Evolutionary conservation across 1,140 invertebrate genomes (phyloP).

Genomic region (Alviniconcha marisindica): DNA sequence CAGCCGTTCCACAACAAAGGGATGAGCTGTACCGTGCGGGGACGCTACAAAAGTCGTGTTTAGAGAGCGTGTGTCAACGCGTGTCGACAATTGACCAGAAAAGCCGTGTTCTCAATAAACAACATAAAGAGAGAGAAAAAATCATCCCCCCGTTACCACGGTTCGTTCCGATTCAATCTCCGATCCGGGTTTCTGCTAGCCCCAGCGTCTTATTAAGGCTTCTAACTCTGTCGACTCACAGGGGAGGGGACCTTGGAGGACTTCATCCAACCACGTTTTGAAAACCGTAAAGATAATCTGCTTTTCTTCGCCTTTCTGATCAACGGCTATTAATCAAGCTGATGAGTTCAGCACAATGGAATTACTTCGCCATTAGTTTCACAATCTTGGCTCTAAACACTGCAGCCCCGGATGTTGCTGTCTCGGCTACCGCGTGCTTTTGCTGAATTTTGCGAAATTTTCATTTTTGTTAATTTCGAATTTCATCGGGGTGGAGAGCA

Average conservation of each 20-base stretch:
- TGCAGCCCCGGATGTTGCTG: constrained; percentile 2
- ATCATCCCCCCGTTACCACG: too few relatives aligned
- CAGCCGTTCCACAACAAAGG: neutral
- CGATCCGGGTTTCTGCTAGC: neutral
- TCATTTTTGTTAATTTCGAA: constrained; percentile 16
- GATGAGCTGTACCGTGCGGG: neutral
- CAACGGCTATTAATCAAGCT: constrained; percentile 26
- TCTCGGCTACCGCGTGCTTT: neutral
- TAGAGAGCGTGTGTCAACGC: neutral
- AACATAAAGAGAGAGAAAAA: too few relatives aligned
- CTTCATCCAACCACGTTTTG: neutral
- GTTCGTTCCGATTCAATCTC: too few relatives aligned
- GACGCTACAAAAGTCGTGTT: neutral
- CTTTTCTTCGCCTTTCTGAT: constrained; percentile 22
- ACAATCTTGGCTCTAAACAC: neutral
- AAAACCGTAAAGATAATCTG: constrained; percentile 26
- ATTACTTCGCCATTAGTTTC: constrained; percentile 1
- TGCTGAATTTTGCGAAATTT: neutral
- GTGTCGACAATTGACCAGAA: too few relatives aligned
- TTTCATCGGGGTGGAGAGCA: neutral
- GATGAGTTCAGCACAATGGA: constrained; percentile 22
- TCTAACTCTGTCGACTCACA: neutral
- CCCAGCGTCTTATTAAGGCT: neutral
- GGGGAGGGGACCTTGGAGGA: neutral
- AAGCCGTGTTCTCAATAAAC: too few relatives aligned